These are phyloP conservation scores for Bicyclus anynana DNA, from an alignment of 1,140 invertebrate species.

Conservation along the genomic window DNA sequence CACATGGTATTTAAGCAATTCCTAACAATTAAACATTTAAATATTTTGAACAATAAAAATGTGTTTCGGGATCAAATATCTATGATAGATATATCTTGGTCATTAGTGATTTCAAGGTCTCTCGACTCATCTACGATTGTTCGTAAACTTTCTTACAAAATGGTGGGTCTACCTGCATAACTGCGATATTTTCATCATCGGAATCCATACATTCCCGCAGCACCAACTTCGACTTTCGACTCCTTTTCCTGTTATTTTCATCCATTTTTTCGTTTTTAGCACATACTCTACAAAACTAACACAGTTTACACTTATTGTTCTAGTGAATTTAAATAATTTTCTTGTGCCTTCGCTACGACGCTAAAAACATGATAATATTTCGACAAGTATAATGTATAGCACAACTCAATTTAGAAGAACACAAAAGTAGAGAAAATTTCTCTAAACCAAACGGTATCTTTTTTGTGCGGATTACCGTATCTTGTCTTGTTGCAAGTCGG, in stretches of 20 bases:
- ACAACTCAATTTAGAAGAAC: conserved; percentile 5
- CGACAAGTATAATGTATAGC: conserved; percentile 4
- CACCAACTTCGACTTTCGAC: conserved; percentile 29
- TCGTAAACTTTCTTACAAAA: conserved; percentile 24
- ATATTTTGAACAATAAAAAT: no score
- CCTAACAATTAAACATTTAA: no score
- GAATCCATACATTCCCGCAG: conserved; percentile 23
- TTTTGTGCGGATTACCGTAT: conserved; percentile 9
- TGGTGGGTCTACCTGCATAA: conserved; percentile 42
- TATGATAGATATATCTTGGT: background rate
- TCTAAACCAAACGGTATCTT: background rate
- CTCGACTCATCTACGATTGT: background rate
- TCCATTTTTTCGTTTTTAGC: conserved; percentile 19
- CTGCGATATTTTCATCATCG: conserved; percentile 28
- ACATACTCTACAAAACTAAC: background rate
- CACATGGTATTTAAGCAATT: no score
- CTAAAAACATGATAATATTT: no score
- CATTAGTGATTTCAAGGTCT: background rate
- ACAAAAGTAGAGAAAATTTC: background rate
- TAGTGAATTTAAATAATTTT: conserved; percentile 3
- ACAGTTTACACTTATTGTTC: background rate
- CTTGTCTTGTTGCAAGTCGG: no score
- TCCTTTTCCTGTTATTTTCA: conserved; percentile 23
- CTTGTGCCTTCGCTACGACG: no score
- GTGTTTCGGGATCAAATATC: no score